Evolutionary conservation across 2,888 invertebrate genomes (phyloP).

Genomic region (Ichneumoninae sp.): DNA sequence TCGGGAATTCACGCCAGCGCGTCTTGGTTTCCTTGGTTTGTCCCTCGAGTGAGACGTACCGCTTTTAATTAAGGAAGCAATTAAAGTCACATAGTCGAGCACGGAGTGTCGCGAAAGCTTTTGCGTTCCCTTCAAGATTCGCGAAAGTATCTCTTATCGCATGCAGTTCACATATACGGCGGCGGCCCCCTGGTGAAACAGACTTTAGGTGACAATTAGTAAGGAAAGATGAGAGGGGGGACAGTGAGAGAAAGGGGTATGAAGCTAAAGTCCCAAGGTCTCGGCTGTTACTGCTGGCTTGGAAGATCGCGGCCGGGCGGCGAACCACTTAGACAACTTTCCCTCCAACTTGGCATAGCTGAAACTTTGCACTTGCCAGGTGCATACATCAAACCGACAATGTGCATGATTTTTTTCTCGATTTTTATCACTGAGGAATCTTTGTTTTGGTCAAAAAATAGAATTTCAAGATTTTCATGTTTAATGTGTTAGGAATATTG

Average conservation of each 20-base stretch:
- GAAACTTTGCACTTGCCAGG: background rate
- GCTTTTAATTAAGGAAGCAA: slow-evolving; percentile 72
- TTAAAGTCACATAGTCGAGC: slow-evolving; percentile 70
- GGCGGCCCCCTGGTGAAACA: slow-evolving; percentile 2
- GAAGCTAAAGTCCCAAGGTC: slow-evolving; percentile 51
- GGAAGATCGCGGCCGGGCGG: slow-evolving; percentile 45
- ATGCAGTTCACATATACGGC: slow-evolving; percentile 21
- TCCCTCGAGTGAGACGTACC: slow-evolving; percentile 68
- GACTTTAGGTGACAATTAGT: slow-evolving; percentile 54
- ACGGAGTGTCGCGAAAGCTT: slow-evolving; percentile 42
- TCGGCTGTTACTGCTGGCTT: slow-evolving; percentile 38
- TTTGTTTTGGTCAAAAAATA: background rate
- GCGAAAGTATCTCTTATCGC: slow-evolving; percentile 59
- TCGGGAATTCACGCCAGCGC: slow-evolving; percentile 45
- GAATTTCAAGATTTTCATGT: background rate
- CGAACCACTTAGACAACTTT: slow-evolving; percentile 52
- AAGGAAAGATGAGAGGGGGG: slow-evolving; percentile 30
- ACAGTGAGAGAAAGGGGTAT: slow-evolving; percentile 12
- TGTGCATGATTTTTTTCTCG: background rate
- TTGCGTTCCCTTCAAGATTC: slow-evolving; percentile 34
- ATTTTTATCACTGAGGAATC: background rate
- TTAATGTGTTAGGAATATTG: background rate
- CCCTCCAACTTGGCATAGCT: slow-evolving; percentile 11
- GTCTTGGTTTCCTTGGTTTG: slow-evolving; percentile 36
- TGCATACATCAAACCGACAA: background rate